These are phyloP conservation scores for Hoplias malabaricus DNA, from an alignment of 2,113 vertebrate species.

Conservation along the genomic window DNA sequence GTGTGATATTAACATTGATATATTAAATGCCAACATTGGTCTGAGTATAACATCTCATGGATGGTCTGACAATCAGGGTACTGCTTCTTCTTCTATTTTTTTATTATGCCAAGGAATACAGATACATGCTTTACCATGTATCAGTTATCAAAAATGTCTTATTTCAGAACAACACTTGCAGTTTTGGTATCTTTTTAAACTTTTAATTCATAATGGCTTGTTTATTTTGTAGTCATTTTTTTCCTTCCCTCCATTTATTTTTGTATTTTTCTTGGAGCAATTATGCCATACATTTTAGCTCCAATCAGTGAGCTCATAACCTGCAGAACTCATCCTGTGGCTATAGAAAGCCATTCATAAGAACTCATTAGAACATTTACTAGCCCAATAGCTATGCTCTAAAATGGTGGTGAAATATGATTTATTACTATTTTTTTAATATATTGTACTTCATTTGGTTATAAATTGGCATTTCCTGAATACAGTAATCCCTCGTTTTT, in stretches of 20 bases:
- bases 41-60: background rate
- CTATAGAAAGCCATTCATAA: background rate
- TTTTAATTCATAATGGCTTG: background rate
- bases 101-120: background rate
- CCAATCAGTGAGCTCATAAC: background rate
- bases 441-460: background rate
- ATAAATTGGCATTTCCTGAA: background rate
- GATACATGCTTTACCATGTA: background rate
- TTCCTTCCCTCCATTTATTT: background rate
- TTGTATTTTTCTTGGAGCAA: background rate
- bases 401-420: too few relatives aligned
- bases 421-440: too few relatives aligned
- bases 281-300: background rate
- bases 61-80: conserved; percentile 27
- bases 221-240: background rate
- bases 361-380: background rate
- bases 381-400: background rate
- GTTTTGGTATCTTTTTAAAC: background rate
- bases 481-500: too few relatives aligned
- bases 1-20: background rate
- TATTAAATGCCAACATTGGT: background rate
- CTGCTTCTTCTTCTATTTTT: background rate
- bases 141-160: background rate
- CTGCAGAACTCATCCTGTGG: background rate
- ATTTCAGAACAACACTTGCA: background rate